Evolutionary conservation across 2,888 invertebrate genomes (phyloP), one percentile per base, ranked within the genome.

Genomic region (Chaetoderma sp.): DNA sequence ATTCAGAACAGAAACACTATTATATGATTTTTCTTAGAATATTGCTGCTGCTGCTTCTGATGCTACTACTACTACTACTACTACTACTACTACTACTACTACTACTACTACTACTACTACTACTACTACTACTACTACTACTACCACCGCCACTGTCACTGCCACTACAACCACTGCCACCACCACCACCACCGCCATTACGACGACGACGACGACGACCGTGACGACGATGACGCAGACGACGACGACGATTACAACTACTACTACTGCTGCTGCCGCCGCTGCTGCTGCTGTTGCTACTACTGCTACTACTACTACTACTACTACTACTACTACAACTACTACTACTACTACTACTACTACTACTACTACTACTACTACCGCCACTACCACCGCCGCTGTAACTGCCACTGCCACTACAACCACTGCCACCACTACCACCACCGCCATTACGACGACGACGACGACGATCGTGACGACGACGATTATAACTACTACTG

Each of bases 71-170:
- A 56, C 60, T 36, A 21, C 62, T 21, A 28, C 59, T 42, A 42
- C 56, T 56, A 56, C 56, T 44, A 28, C 52, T 54, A 25, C 54
- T 62, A 21, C 55, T 54, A 10, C 55, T 54, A 56, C 52, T 54
- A 62, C 32, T 54, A 55, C 52, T 54, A 56, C 44, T 54, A 56
- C 62, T 54, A 25, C 55, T 62, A 55, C 42, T 42, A 54, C 62
- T 44, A 56, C 62, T 56, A 42, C 62, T 54, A 56, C 62, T 44
- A 56, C 62, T 39, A 62, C 55, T 62, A 62, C 55, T 54, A 42
- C 62, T 62, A 42, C 56, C 27, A 56, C 62, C 28, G 32, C 56
- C 44, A 18, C 30, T 54, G 13, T 45, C 16, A 18, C 44, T 25
- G 18, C n/a, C n/a, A n/a, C n/a, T n/a, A n/a, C n/a, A n/a, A n/a